Percentiles rank a stretch among this genome's conserved stretches.
phyloP scores from a whole-genome alignment of 2,888 invertebrate genomes.

The Andrena bucephala region DNA sequence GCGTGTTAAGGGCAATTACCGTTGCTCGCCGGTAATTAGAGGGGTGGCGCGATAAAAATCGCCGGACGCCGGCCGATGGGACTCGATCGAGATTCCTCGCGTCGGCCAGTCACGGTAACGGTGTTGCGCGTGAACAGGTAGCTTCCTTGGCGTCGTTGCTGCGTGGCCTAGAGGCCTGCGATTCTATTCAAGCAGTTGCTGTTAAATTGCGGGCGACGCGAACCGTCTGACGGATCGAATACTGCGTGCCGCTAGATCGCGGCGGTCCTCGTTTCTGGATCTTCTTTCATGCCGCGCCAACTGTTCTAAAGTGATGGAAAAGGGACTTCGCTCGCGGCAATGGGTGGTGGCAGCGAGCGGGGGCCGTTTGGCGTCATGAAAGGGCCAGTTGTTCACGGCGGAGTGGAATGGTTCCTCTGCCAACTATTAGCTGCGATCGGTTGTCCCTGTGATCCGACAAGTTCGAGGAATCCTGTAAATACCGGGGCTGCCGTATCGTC shows the following conservation, averaged over 20 bases:
- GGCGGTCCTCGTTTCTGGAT: no score
- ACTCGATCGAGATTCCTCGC: constrained; percentile 45
- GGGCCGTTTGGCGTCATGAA: constrained; percentile 3
- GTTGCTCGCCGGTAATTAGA: constrained; percentile 53
- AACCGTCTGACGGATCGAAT: no score
- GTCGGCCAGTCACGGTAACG: constrained; percentile 22
- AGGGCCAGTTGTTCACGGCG: constrained; percentile 25
- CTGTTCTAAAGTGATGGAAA: no score
- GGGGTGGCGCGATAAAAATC: constrained; percentile 50
- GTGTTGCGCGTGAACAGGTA: constrained; percentile 46
- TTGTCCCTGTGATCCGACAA: constrained; percentile 41
- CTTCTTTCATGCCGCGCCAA: no score
- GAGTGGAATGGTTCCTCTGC: background rate
- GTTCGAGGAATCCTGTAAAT: constrained; percentile 55
- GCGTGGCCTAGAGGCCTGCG: no score
- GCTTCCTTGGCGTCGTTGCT: background rate
- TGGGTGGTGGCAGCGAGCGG: background rate
- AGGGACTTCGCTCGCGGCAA: background rate
- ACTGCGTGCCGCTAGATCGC: no score
- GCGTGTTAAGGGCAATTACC: constrained; percentile 55
- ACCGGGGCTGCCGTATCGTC: constrained; percentile 30
- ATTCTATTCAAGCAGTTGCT: no score
- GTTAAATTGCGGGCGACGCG: no score
- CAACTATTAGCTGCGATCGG: constrained; percentile 37
- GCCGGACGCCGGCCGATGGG: constrained; percentile 11